These are phyloP conservation scores for Entomobrya multifasciata DNA, from an alignment of 2,888 invertebrate genomes.

Conservation along the genomic window DNA sequence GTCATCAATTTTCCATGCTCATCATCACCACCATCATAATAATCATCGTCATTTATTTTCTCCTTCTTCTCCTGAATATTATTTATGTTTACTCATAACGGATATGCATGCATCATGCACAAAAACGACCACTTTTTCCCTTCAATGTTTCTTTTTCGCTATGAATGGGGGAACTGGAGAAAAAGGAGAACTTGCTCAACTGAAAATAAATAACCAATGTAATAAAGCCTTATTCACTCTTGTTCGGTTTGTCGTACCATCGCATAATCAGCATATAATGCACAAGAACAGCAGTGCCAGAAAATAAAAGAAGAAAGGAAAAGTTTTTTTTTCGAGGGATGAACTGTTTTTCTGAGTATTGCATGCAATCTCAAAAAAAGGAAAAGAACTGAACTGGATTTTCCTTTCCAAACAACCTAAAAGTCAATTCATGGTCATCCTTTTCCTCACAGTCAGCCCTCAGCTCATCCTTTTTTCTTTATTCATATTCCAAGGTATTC, in stretches of 20 bases:
- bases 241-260: no score
- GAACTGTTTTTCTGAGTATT: neutral
- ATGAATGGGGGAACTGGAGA: slow-evolving; percentile 9
- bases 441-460: neutral
- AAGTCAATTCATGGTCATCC: neutral
- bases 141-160: neutral
- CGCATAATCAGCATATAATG: neutral
- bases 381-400: no score
- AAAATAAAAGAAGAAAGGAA: slow-evolving; percentile 13
- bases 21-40: neutral
- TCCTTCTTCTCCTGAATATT: slow-evolving; percentile 38
- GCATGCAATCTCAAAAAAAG: neutral
- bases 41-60: no score
- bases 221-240: no score
- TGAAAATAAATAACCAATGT: neutral
- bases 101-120: slow-evolving; percentile 56
- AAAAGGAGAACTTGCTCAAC: neutral
- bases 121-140: neutral
- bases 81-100: slow-evolving; percentile 54
- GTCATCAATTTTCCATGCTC: no score
- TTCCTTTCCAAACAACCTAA: no score
- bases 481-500: slow-evolving; percentile 52
- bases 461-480: neutral
- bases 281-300: neutral
- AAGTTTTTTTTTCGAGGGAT: neutral